Evolutionary conservation across 2,888 invertebrate species (phyloP), one percentile per base, ranked within the genome.

Genomic region (Euphydryas editha): DNA sequence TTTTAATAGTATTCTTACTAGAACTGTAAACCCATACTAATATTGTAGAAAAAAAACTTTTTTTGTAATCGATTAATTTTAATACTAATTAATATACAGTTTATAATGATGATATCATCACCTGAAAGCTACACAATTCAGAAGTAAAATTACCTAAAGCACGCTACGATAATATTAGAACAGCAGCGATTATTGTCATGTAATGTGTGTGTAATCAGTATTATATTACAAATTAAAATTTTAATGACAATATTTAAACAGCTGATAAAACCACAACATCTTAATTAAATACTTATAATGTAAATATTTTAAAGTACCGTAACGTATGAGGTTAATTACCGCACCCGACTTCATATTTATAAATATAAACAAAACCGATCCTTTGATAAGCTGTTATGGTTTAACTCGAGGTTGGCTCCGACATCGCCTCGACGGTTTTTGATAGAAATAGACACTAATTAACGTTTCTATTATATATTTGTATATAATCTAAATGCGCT

Each of bases 381-480:
- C 78, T 85, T 82, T 82, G 78, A 83, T 82, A 83, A 65, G 17
- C 72, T 77, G 74, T 77, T 49, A 77, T 75, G 72, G 75, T 70
- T 55, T 46, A 21, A 42, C 24, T n/a, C 54, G 18, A 39, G 77
- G 80, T 83, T 80, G 78, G 83, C 79, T 75, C 77, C 81, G 78
- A 72, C 74, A 77, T 77, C 73, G 72, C n/a, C 30, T 75, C 78
- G 80, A 81, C 36, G 55, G 46, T 57, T 68, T 58, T 64, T 62
- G 58, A 68, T 71, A 74, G 79, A 87, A 87, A 86, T 87, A 87
- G 81, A 82, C 79, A 73, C 76, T 84, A 87, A 88, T 84, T 85
- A 85, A 82, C 79, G 78, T 30, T 30, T 30, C n/a, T 78, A 78
- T 83, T 76, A 72, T 69, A 61, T 55, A 62, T 37, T 55, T 30